Evolutionary conservation across 2,113 vertebrate genomes (phyloP).

Genomic region (Stigmatopora argus): DNA sequence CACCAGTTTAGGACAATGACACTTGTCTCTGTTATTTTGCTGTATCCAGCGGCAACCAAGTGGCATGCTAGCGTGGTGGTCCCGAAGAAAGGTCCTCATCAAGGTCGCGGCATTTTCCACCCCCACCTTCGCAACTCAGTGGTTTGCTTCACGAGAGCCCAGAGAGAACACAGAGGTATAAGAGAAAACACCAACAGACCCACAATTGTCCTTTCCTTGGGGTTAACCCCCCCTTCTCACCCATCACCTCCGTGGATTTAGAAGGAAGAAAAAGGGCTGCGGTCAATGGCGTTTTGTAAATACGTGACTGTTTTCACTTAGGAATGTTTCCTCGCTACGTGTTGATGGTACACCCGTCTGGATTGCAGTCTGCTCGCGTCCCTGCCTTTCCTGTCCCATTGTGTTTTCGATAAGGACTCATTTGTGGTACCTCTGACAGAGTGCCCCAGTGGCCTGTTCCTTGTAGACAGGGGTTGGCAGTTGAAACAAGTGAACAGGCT

Average conservation of each 20-base stretch:
- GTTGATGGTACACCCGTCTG: slow-evolving; percentile 36
- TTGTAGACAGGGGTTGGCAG: slow-evolving; percentile 56
- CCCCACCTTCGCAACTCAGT: slow-evolving; percentile 35
- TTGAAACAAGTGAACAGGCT: slow-evolving; percentile 62
- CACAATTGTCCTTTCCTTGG: slow-evolving; percentile 52
- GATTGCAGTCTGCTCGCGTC: slow-evolving; percentile 51
- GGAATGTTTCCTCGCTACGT: slow-evolving; percentile 46
- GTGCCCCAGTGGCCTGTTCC: slow-evolving; percentile 41
- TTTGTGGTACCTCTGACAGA: slow-evolving; percentile 42
- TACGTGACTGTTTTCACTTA: slow-evolving; percentile 48
- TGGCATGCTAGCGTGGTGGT: slow-evolving; percentile 63
- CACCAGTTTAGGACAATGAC: slow-evolving; percentile 12
- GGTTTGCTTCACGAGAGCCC: slow-evolving; percentile 48
- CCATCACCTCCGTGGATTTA: slow-evolving; percentile 38
- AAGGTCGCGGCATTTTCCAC: slow-evolving; percentile 57
- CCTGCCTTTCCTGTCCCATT: slow-evolving; percentile 53
- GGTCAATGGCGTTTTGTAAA: slow-evolving; percentile 63
- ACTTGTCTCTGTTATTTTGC: slow-evolving; percentile 4
- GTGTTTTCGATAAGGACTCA: slow-evolving; percentile 53
- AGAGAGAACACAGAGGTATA: slow-evolving; percentile 52
- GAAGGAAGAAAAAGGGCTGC: slow-evolving; percentile 47
- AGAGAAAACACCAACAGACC: slow-evolving; percentile 64
- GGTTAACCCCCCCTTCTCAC: slow-evolving; percentile 24
- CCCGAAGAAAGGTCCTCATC: slow-evolving; percentile 41
- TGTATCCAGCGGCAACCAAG: slow-evolving; percentile 57